phyloP scores from a whole-genome alignment of 2,113 vertebrate species.

The Paralichthys olivaceus region DNA sequence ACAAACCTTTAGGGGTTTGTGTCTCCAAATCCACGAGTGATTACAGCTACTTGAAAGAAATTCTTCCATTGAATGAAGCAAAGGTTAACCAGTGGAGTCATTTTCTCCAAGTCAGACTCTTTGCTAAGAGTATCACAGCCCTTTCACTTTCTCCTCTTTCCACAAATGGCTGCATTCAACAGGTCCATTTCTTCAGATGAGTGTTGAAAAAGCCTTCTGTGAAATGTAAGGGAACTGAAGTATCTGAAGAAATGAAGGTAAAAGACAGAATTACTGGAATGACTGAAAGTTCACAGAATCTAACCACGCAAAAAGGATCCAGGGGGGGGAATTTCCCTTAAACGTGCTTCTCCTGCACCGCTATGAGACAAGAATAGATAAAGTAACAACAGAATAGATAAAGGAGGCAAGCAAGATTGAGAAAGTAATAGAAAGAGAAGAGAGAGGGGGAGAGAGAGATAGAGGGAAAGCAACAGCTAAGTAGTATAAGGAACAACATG shows the following conservation, averaged over 20 bases:
- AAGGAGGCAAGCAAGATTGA: conserved; percentile 3
- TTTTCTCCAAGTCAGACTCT: conserved; percentile 2
- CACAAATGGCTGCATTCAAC: conserved; percentile 1
- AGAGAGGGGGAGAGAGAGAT: background rate
- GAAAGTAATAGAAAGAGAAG: background rate
- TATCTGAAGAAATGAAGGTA: background rate
- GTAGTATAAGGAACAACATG: conserved; percentile 42
- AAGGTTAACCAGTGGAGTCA: background rate
- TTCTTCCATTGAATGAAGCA: background rate
- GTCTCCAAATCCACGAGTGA: background rate
- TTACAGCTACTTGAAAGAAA: background rate
- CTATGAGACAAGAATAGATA: background rate
- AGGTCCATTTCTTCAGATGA: conserved; percentile 8
- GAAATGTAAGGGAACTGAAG: conserved; percentile 4
- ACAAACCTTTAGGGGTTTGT: background rate
- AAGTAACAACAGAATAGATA: conserved; percentile 2
- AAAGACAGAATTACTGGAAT: conserved; percentile 1
- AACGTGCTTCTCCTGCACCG: conserved; percentile 1
- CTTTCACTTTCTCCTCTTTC: background rate
- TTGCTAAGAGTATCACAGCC: background rate
- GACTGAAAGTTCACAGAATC: background rate
- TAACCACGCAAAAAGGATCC: background rate
- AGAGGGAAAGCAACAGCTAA: conserved; percentile 41
- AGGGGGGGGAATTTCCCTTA: conserved; percentile 6
- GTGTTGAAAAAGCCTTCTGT: conserved; percentile 7